Evolutionary conservation across 2,888 invertebrate genomes (phyloP).

Genomic region (Halocaridina rubra): DNA sequence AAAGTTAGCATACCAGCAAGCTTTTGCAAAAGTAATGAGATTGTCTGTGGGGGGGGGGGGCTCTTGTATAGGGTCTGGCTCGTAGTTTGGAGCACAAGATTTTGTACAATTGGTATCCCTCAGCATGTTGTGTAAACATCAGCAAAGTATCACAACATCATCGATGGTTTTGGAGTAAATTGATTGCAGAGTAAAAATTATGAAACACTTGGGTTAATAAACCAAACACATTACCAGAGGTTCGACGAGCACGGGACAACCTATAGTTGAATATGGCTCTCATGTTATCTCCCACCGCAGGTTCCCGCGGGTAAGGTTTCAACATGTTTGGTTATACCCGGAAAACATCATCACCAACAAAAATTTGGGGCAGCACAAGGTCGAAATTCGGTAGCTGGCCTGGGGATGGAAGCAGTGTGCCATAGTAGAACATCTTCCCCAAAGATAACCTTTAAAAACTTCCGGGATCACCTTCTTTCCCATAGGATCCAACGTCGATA

Average conservation of each 20-base stretch:
- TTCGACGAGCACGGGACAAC: constrained; percentile 1
- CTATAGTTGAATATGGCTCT: constrained; percentile 11
- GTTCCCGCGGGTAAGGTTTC: neutral
- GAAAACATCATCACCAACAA: constrained; percentile 21
- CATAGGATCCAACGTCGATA: constrained; percentile 19
- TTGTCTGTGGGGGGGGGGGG: constrained; percentile 7
- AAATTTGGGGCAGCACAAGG: neutral
- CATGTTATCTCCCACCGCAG: neutral
- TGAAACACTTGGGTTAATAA: constrained; percentile 3
- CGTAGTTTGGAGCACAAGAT: neutral
- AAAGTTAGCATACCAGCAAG: neutral
- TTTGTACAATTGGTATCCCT: neutral
- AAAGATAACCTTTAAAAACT: constrained; percentile 7
- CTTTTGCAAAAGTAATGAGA: neutral
- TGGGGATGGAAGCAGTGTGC: neutral
- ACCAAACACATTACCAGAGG: constrained; percentile 3
- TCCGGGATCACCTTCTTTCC: constrained; percentile 13
- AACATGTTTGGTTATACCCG: neutral
- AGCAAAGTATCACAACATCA: constrained; percentile 1
- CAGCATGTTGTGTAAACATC: neutral
- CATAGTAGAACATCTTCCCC: neutral
- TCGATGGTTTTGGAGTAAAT: neutral
- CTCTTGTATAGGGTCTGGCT: too few relatives aligned
- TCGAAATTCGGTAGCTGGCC: neutral
- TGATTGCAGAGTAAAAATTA: constrained; percentile 3